Base-by-base conservation (phyloP, 2,888 invertebrate genomes). In the Hyalella azteca region DNA sequence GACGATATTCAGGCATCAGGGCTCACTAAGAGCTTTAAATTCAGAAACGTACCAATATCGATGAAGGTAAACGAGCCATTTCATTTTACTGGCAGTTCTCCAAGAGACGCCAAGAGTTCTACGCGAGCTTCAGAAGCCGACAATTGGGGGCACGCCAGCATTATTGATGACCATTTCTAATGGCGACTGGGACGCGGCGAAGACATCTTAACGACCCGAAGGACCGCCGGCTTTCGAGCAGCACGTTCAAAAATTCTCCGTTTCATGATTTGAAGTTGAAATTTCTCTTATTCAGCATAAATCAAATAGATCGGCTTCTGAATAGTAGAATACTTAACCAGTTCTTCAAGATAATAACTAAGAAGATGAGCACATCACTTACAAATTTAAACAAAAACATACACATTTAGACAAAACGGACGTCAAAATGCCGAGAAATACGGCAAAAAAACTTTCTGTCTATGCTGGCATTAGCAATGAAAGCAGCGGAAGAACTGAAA, bases 91-190 rank as follows among this genome's bases (percentile, higher is more conserved):
- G 66, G 66, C 66, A 66, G 66, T 66, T 66, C 66, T 66, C 66
- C 66, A 66, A 66, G 15, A 36, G 66, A 36, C 32, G 66, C 36
- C 66, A 36, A 32, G 39, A 66, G 66, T 66, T 32, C 66, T 36
- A 66, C 66, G 36, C 66, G 66, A 66, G 66, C 66, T 29, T 66
- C 29, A 36, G 36, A 36, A 36, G 36, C 66, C 66, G 36, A 66
- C 66, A 66, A 66, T 66, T 36, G 66, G 66, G 66, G 39, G 36
- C 66, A 66, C 29, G 66, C 66, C 29, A 66, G 36, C 66, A 66
- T 66, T 66, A 66, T 66, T 66, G 66, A 66, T 66, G 66, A 66
- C 36, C 66, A 66, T 66, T 66, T 66, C 66, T 66, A 66, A 66
- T 66, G 66, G 66, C 66, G 36, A 36, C 66, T 66, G 66, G 66